A percentile compares a stretch with the other conserved stretches of the same genome.
Evolutionary conservation across 2,888 invertebrate genomes (phyloP).

Genomic region (Malacosoma neustria): DNA sequence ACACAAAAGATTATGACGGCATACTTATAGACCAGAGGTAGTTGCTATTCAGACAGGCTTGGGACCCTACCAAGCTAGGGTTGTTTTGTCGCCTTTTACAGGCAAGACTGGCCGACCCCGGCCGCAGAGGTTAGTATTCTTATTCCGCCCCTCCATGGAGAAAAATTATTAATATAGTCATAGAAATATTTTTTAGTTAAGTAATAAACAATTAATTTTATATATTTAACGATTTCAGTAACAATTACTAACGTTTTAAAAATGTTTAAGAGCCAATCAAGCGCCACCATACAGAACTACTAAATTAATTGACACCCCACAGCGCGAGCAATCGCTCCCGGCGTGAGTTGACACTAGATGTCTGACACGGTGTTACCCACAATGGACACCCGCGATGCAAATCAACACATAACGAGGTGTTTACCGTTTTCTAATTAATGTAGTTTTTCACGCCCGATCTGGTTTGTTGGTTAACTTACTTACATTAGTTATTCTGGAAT

Average conservation of each 20-base stretch:
- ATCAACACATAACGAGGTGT: neutral
- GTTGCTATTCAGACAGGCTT: too few relatives aligned
- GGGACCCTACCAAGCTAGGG: too few relatives aligned
- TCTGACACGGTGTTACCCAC: neutral
- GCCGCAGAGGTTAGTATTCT: too few relatives aligned
- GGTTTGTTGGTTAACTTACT: neutral
- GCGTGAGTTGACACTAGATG: slow-evolving; percentile 1
- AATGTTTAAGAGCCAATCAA: neutral
- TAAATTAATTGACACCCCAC: neutral
- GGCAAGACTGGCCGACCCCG: too few relatives aligned
- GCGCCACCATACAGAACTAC: neutral
- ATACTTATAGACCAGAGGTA: too few relatives aligned
- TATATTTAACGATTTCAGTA: too few relatives aligned
- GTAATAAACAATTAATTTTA: too few relatives aligned
- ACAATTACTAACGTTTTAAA: neutral
- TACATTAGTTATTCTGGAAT: neutral
- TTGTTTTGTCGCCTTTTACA: too few relatives aligned
- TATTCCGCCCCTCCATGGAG: too few relatives aligned
- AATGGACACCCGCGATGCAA: neutral
- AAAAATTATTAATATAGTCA: too few relatives aligned
- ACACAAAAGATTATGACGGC: too few relatives aligned
- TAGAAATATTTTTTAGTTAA: too few relatives aligned
- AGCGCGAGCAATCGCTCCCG: slow-evolving; percentile 1
- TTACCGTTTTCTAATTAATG: neutral
- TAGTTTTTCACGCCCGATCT: neutral